Conservation (phyloP, 2,113 vertebrate genomes). For the Nestor notabilis region DNA sequence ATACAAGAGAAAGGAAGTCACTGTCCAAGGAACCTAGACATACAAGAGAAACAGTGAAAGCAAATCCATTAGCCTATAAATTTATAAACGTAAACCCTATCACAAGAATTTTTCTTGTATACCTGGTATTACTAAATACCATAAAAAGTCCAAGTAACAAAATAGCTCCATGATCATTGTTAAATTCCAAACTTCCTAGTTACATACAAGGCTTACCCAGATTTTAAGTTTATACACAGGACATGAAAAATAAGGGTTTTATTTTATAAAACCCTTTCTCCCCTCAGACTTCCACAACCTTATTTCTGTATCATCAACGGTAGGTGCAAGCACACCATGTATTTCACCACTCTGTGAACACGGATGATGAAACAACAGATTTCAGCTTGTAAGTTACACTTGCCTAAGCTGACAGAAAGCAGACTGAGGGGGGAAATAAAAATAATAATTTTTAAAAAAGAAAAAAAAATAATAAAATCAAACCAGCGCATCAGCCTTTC, state of each 20-base stretch:
- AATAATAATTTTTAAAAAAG: not conserved
- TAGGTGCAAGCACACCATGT: not conserved
- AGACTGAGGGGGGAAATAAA: not conserved
- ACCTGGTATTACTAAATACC: not conserved
- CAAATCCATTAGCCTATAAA: not conserved
- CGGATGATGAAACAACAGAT: not conserved
- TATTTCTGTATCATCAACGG: not conserved
- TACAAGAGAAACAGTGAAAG: not conserved
- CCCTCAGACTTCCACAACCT: not conserved
- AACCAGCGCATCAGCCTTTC: not conserved
- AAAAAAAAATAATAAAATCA: not conserved
- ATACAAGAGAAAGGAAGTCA: not conserved
- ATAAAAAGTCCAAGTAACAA: not conserved
- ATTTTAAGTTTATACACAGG: not conserved
- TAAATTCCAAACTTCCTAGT: not conserved
- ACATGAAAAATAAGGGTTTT: not conserved
- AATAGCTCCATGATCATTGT: not conserved
- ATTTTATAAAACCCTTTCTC: not conserved
- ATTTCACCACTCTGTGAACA: not conserved
- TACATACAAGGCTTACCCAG: not conserved
- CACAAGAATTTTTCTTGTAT: not conserved
- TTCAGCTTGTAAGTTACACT: not conserved
- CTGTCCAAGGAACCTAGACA: not conserved
- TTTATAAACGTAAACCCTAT: not conserved
- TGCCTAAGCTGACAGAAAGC: not conserved